phyloP scores from a whole-genome alignment of 2,888 invertebrate genomes.

The Agapetus fuscipes region DNA sequence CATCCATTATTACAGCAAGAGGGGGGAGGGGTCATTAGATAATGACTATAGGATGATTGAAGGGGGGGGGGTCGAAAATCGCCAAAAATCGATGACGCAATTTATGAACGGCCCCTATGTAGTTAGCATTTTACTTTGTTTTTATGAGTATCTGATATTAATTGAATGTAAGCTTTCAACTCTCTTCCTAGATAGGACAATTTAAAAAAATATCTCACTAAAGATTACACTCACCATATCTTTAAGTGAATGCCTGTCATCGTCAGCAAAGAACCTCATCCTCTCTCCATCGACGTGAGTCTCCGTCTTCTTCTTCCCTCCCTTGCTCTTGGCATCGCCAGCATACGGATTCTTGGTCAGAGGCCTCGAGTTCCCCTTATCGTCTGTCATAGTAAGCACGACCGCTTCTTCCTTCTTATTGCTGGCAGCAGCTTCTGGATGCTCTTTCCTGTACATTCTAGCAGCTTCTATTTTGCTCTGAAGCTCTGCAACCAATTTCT shows the following conservation, averaged over 20 bases:
- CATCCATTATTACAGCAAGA: too few relatives aligned
- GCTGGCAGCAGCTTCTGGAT: conserved; percentile 28
- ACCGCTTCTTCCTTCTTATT: conserved; percentile 34
- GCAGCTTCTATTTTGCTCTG: conserved; percentile 67
- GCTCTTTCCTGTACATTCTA: conserved; percentile 42
- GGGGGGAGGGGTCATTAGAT: too few relatives aligned
- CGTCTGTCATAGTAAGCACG: conserved; percentile 58
- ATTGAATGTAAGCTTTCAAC: too few relatives aligned
- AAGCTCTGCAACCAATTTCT: conserved; percentile 55
- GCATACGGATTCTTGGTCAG: conserved; percentile 34
- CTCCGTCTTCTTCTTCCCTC: conserved; percentile 48
- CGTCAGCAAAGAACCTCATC: conserved; percentile 78
- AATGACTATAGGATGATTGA: too few relatives aligned
- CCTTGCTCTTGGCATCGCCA: conserved; percentile 37
- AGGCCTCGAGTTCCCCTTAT: conserved; percentile 60
- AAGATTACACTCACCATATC: conserved; percentile 55
- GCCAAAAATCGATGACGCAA: too few relatives aligned
- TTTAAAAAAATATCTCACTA: too few relatives aligned
- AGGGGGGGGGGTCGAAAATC: too few relatives aligned
- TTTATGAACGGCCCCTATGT: too few relatives aligned
- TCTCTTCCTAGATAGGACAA: too few relatives aligned
- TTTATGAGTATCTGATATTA: too few relatives aligned
- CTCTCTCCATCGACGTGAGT: conserved; percentile 68
- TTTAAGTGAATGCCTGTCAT: conserved; percentile 77
- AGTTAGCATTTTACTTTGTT: too few relatives aligned